A percentile compares a stretch with the other conserved stretches of the same genome.
phyloP scores from a whole-genome alignment of 92 coral and sea anemone genomes.

The Bergia puertoricense region DNA sequence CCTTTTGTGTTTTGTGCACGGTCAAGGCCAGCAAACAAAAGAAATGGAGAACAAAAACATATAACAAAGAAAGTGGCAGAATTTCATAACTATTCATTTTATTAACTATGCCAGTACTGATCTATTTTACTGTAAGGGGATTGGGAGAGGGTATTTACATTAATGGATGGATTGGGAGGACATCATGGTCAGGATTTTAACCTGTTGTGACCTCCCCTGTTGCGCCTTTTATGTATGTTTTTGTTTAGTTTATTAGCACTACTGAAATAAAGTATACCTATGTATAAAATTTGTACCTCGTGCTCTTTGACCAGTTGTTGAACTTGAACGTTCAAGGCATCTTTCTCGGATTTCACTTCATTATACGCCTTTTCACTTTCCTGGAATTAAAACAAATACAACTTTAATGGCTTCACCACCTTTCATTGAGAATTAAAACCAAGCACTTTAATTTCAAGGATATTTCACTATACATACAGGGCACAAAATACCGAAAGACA shows the following conservation, averaged over 20 bases:
- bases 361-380: constrained; percentile 64
- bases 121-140: no score
- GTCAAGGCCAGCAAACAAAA: no score
- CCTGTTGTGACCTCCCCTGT: no score
- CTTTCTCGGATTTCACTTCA: constrained; percentile 63
- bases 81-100: no score
- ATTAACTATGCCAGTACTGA: no score
- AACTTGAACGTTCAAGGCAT: constrained; percentile 52
- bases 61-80: no score
- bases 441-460: background rate
- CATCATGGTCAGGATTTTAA: no score
- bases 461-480: background rate
- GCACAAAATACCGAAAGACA: background rate
- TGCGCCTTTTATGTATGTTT: no score
- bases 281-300: constrained; percentile 53
- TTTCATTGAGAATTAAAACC: background rate
- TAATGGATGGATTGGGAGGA: no score
- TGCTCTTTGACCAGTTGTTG: constrained; percentile 60
- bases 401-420: background rate
- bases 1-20: no score
- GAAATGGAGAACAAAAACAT: no score
- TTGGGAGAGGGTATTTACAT: no score
- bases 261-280: background rate
- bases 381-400: constrained; percentile 37
- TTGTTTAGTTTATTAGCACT: background rate